Conservation (phyloP, 2,888 invertebrate species). For the Orchestes rusci region DNA sequence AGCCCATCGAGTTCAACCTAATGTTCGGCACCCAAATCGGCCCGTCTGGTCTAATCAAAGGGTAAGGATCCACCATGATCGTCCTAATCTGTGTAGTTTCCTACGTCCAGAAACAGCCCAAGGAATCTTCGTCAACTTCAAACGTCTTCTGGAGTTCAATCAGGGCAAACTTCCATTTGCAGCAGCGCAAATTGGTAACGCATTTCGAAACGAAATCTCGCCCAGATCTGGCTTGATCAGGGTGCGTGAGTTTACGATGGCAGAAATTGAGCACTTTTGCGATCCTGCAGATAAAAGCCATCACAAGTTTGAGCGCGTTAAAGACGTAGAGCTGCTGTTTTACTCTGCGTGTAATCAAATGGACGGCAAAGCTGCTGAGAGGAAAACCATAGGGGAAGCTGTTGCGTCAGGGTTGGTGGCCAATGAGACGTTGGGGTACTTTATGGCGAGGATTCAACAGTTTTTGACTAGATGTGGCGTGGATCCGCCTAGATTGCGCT, state of each 20-base stretch:
- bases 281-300: conserved; percentile 84
- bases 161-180: conserved; percentile 95
- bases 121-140: conserved; percentile 99
- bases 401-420: conserved; percentile 77
- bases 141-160: conserved; percentile 93
- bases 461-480: conserved; percentile 87
- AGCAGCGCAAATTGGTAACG: conserved; percentile 95
- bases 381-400: conserved; percentile 77
- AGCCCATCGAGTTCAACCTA: conserved; percentile 96
- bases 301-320: conserved; percentile 76
- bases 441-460: conserved; percentile 89
- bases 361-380: conserved; percentile 84
- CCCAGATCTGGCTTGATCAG: conserved; percentile 92
- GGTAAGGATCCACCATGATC: conserved; percentile 42
- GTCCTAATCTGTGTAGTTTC: conserved; percentile 49
- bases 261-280: conserved; percentile 99
- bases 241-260: conserved; percentile 99
- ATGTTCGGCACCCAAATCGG: conserved; percentile 99
- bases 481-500: conserved; percentile 76
- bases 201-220: conserved; percentile 99
- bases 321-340: conserved; percentile 67
- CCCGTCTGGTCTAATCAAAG: conserved; percentile 90
- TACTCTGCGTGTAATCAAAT: conserved; percentile 97
- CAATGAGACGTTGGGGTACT: conserved; percentile 96
- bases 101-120: conserved; percentile 98